Evolutionary conservation across 2,797 vertebrate genomes (phyloP).

Genomic region (Melanogrammus aeglefinus): DNA sequence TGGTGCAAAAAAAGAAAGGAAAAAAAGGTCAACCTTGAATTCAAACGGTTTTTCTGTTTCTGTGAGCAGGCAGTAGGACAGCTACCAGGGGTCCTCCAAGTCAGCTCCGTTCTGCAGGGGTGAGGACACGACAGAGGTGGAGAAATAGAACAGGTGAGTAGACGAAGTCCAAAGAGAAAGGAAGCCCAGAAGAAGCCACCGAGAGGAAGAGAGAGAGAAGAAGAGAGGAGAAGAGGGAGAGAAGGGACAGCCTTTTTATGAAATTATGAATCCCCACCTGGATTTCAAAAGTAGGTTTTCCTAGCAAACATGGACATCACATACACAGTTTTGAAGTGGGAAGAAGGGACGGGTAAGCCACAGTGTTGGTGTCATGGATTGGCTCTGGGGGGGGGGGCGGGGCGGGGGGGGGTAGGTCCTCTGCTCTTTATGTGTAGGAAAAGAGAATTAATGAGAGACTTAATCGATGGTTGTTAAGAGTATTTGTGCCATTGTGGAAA

Average conservation of each 20-base stretch:
- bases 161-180: neutral
- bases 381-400: constrained; percentile 1
- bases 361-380: neutral
- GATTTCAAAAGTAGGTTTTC: constrained; percentile 30
- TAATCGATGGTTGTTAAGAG: constrained; percentile 18
- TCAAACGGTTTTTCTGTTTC: constrained; percentile 63
- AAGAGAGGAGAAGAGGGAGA: neutral
- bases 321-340: constrained; percentile 14
- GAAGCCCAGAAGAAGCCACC: neutral
- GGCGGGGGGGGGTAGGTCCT: neutral
- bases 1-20: constrained; percentile 69
- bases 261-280: neutral
- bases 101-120: constrained; percentile 89
- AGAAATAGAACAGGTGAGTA: neutral
- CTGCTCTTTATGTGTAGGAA: constrained; percentile 30
- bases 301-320: constrained; percentile 15
- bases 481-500: constrained; percentile 51
- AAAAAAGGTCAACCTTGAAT: constrained; percentile 15
- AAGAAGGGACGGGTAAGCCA: constrained; percentile 22
- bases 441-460: constrained; percentile 26
- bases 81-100: constrained; percentile 96
- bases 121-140: constrained; percentile 47
- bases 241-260: constrained; percentile 10
- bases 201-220: neutral
- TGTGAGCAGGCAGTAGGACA: constrained; percentile 68